Conservation (phyloP, 1,140 invertebrate species). For the Eurosta solidaginis region DNA sequence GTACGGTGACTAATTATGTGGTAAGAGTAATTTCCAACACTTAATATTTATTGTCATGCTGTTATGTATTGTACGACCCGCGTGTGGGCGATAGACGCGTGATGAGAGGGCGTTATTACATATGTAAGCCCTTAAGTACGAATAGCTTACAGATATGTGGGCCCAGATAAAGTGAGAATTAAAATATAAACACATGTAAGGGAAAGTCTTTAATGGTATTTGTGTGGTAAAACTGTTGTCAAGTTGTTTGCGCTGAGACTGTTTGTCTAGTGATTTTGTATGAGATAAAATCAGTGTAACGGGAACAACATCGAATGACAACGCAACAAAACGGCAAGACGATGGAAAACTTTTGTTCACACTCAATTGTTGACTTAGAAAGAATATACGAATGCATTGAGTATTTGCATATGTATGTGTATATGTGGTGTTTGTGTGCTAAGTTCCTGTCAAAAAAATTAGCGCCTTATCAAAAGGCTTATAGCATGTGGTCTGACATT, state of each 20-base stretch:
- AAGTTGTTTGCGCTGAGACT: not conserved
- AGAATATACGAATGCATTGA: not conserved
- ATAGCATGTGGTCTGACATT: no score
- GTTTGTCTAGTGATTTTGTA: not conserved
- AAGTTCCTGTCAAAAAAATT: not conserved
- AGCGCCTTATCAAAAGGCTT: not conserved
- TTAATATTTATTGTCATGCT: no score
- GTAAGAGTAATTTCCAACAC: conserved; percentile 58
- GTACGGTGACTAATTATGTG: conserved; percentile 59
- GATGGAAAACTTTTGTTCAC: conserved; percentile 52
- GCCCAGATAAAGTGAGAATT: conserved; percentile 42
- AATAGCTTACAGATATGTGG: not conserved
- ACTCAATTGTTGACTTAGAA: conserved; percentile 51
- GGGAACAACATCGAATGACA: not conserved
- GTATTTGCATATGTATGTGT: not conserved
- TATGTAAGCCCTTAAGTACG: not conserved
- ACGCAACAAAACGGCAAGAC: not conserved
- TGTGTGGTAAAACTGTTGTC: not conserved
- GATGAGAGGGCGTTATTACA: not conserved
- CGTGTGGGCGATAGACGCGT: no score
- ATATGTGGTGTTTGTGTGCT: not conserved
- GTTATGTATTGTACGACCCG: not conserved
- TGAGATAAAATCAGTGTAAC: not conserved
- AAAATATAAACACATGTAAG: conserved; percentile 43
- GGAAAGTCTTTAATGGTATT: no score